Conservation (phyloP, 2,797 vertebrate species). For the Apogon talboti region DNA sequence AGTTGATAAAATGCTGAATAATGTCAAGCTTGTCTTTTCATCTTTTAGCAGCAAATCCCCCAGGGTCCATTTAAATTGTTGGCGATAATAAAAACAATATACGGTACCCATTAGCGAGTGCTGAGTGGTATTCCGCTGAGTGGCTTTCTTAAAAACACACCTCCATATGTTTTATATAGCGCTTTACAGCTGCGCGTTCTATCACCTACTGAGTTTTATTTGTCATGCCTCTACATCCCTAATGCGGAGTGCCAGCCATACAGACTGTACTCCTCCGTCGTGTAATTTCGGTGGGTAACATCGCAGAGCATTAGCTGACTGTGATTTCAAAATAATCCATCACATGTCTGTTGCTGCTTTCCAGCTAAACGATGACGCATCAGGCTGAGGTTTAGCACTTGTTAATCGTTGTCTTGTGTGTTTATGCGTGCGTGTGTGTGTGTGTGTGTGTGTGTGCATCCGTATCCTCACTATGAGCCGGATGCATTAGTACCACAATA, state of each 20-base stretch:
- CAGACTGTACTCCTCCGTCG: conserved; percentile 19
- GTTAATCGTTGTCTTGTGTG: conserved; percentile 42
- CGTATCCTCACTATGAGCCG: conserved; percentile 1
- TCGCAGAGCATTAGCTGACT: conserved; percentile 49
- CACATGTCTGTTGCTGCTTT: conserved; percentile 35
- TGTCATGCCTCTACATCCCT: conserved; percentile 25
- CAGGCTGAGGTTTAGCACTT: conserved; percentile 53
- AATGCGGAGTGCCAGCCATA: conserved; percentile 32
- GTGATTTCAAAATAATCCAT: conserved; percentile 61
- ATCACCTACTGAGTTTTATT: conserved; percentile 6
- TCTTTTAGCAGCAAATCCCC: conserved; percentile 6
- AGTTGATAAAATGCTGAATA: conserved; percentile 10
- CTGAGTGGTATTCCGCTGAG: background rate
- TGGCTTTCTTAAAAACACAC: conserved; percentile 9
- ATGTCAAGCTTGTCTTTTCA: conserved; percentile 14
- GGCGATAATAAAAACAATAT: background rate
- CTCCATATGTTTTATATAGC: conserved; percentile 4
- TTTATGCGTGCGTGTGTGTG: conserved; percentile 25
- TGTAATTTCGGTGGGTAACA: conserved; percentile 36
- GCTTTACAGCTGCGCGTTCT: conserved; percentile 11
- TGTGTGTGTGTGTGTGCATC: conserved; percentile 8
- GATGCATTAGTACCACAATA: background rate
- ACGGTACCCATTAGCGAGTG: background rate
- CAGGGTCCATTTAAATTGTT: background rate
- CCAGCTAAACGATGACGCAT: conserved; percentile 57